Base-by-base conservation (phyloP, 2,113 vertebrate genomes). In the Acanthochromis polyacanthus region DNA sequence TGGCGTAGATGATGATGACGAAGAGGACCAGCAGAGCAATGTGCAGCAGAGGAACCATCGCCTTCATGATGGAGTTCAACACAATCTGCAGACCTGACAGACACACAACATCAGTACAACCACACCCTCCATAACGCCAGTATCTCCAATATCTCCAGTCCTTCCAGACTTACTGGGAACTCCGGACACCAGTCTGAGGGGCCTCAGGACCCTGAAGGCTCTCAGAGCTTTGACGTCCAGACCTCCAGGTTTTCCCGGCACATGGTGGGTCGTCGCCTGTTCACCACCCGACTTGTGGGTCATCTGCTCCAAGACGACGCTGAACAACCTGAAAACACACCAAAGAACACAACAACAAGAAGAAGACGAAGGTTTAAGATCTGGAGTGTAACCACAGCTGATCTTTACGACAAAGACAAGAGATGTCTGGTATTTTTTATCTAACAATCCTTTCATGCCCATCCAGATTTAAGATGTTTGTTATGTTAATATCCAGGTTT, bases 1-100 rank as follows among this genome's bases (percentile, higher is more conserved):
- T 98, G 88, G 97, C 97, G 4, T 97, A 99, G 93, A 98, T 98
- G 88, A 98, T 97, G 91, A 98, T 98, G 94, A 98, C 96, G 8
- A 99, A 98, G 61, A 98, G 96, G 23, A 98, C 97, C 0, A 98
- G 94, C 70, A 98, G 94, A 0, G 97, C 97, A 1, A 98, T 99
- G 93, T 98, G 97, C 15, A 99, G 94, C 82, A 98, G 93, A 16
- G 97, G 97, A 75, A 97, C 96, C 96, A 98, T 96, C 0, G 97
- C 97, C 91, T 97, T 98, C 96, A 97, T 97, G 90, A 98, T 98
- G 85, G 97, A 98, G 93, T 98, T 98, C 72, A 98, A 90, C 32
- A 98, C 97, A 25, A 98, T 97, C 94, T 99, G 97, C 17, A 98
- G 92, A 71, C 97, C 97, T 98, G 75, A 82, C 23, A 66, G 15